phyloP scores from a whole-genome alignment of 2,888 invertebrate species.

The Nephrotoma guestfalica region DNA sequence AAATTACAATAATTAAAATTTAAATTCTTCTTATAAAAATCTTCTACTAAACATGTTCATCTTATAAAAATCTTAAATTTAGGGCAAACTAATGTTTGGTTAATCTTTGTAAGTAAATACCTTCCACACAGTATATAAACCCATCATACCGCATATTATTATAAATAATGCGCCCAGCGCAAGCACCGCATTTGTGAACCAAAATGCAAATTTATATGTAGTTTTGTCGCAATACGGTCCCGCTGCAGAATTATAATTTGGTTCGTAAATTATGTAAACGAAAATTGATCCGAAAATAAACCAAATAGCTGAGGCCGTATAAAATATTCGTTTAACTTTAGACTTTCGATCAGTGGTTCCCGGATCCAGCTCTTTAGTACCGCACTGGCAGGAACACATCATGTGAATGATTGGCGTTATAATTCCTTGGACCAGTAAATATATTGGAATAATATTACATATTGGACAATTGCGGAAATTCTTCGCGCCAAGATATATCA shows the following conservation, averaged over 20 bases:
- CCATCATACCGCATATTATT: conserved; percentile 14
- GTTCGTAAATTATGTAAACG: conserved; percentile 50
- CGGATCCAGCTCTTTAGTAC: no score
- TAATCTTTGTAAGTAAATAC: not conserved
- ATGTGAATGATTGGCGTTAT: not conserved
- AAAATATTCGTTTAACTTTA: not conserved
- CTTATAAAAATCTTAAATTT: no score
- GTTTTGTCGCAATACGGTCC: conserved; percentile 47
- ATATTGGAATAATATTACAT: not conserved
- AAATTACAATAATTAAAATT: no score
- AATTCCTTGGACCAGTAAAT: not conserved
- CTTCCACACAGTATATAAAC: not conserved
- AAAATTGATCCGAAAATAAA: conserved; percentile 55
- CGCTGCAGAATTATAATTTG: conserved; percentile 36
- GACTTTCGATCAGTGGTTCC: not conserved
- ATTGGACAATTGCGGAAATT: not conserved
- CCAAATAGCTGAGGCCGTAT: conserved; percentile 30
- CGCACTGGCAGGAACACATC: no score
- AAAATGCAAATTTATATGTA: conserved; percentile 54
- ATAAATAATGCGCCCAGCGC: conserved; percentile 38
- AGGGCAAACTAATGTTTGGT: not conserved
- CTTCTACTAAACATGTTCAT: no score
- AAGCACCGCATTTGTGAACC: conserved; percentile 49
- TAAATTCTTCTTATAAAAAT: no score
- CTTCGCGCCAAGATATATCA: not conserved